These are phyloP conservation scores for Agrypnia vestita DNA, from an alignment of 1,140 invertebrate genomes.

Conservation along the genomic window DNA sequence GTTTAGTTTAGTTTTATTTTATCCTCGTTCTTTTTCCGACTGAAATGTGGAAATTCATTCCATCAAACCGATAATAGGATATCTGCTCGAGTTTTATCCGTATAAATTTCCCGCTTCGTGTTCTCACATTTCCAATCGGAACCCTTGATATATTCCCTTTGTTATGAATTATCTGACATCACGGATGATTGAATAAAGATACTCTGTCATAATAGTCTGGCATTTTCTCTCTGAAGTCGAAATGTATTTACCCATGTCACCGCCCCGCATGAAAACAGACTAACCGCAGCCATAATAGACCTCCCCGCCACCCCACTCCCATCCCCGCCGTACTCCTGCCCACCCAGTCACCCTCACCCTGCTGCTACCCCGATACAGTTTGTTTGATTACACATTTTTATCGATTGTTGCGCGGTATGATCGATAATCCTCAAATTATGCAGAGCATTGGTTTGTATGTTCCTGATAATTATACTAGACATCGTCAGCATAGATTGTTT, in stretches of 20 bases:
- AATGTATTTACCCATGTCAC: constrained; percentile 52
- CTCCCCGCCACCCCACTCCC: constrained; percentile 12
- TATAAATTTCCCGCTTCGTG: constrained; percentile 2
- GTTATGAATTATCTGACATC: constrained; percentile 45
- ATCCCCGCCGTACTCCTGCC: not conserved
- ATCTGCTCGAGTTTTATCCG: constrained; percentile 5
- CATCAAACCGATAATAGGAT: not conserved
- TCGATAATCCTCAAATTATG: too few relatives aligned
- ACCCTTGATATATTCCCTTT: constrained; percentile 42
- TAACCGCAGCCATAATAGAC: constrained; percentile 42
- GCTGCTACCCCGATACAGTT: constrained; percentile 6
- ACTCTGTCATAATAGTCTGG: constrained; percentile 43
- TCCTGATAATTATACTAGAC: too few relatives aligned
- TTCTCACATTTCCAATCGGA: constrained; percentile 29
- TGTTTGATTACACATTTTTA: too few relatives aligned
- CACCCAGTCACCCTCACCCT: not conserved
- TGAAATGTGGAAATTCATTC: too few relatives aligned
- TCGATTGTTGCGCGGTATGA: too few relatives aligned
- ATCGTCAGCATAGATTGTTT: too few relatives aligned
- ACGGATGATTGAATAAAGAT: constrained; percentile 49
- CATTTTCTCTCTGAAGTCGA: constrained; percentile 47
- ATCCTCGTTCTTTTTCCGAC: too few relatives aligned
- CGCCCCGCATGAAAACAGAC: constrained; percentile 54
- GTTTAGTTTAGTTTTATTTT: too few relatives aligned
- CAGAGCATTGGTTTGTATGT: too few relatives aligned